Evolutionary conservation across 1,140 invertebrate species (phyloP).

Genomic region (Acyrthosiphon pisum): DNA sequence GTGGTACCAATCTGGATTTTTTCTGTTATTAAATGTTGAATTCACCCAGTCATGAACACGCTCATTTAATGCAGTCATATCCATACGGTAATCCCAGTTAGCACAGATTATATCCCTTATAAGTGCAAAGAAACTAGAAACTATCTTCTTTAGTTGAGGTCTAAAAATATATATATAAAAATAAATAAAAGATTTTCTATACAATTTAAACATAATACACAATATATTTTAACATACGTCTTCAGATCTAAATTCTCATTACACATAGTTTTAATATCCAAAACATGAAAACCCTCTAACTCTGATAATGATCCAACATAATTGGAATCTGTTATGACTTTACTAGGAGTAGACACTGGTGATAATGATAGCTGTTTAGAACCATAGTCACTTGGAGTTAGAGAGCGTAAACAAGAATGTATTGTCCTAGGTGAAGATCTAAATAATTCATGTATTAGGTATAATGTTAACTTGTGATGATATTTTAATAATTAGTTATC

Average conservation of each 20-base stretch:
- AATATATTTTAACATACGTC: slow-evolving; percentile 32
- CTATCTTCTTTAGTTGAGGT: slow-evolving; percentile 72
- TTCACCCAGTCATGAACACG: slow-evolving; percentile 82
- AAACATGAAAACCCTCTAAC: slow-evolving; percentile 48
- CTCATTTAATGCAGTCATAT: slow-evolving; percentile 75
- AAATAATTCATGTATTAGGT: background rate
- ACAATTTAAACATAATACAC: background rate
- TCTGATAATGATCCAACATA: slow-evolving; percentile 50
- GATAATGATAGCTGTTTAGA: slow-evolving; percentile 48
- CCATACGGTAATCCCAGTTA: slow-evolving; percentile 81
- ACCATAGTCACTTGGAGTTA: slow-evolving; percentile 8
- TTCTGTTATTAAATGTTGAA: slow-evolving; percentile 75
- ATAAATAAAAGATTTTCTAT: background rate
- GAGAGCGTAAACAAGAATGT: background rate
- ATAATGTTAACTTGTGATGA: background rate
- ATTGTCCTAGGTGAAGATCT: slow-evolving; percentile 38
- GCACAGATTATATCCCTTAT: slow-evolving; percentile 82
- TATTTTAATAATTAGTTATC: background rate
- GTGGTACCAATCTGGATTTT: slow-evolving; percentile 69
- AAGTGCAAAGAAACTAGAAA: slow-evolving; percentile 81
- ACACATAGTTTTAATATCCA: slow-evolving; percentile 44
- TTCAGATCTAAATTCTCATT: slow-evolving; percentile 36
- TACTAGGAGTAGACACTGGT: slow-evolving; percentile 47
- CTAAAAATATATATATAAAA: slow-evolving; percentile 55
- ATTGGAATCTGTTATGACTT: slow-evolving; percentile 44